Conservation (phyloP, 2,797 vertebrate species). For the Gambelia wislizenii region DNA sequence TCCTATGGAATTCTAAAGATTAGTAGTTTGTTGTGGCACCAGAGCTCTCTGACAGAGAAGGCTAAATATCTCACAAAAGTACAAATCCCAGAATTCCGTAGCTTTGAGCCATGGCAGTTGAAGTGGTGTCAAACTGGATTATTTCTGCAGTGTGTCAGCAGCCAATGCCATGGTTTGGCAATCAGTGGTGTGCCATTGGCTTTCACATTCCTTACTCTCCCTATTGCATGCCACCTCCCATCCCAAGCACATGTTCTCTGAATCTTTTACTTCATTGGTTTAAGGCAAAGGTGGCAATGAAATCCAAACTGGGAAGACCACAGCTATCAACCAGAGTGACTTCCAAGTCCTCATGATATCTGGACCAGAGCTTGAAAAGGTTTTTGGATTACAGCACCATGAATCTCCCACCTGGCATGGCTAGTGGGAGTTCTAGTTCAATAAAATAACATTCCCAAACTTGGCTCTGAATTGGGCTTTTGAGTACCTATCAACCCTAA, state of each 20-base stretch:
- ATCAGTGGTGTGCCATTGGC: not conserved
- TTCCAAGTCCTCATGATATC: not conserved
- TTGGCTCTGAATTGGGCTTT: not conserved
- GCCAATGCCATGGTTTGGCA: not conserved
- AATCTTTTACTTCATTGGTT: not conserved
- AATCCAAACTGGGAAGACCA: not conserved
- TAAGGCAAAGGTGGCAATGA: not conserved
- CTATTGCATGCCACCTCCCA: not conserved
- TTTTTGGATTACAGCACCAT: too few relatives aligned
- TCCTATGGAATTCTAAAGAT: too few relatives aligned
- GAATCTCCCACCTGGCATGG: too few relatives aligned
- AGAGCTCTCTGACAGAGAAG: too few relatives aligned
- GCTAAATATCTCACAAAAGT: too few relatives aligned
- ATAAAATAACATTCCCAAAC: too few relatives aligned
- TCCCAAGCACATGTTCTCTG: not conserved
- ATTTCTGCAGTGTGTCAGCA: too few relatives aligned
- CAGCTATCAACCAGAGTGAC: not conserved
- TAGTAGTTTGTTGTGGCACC: too few relatives aligned
- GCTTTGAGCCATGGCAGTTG: too few relatives aligned
- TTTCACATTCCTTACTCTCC: not conserved
- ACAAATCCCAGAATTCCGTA: too few relatives aligned
- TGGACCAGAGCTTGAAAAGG: not conserved
- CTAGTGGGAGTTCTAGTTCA: too few relatives aligned
- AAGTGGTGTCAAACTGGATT: too few relatives aligned
- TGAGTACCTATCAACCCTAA: not conserved